Evolutionary conservation across 1,140 invertebrate genomes (phyloP), one percentile per base, ranked within the genome.

Genomic region (Eurosta solidaginis): DNA sequence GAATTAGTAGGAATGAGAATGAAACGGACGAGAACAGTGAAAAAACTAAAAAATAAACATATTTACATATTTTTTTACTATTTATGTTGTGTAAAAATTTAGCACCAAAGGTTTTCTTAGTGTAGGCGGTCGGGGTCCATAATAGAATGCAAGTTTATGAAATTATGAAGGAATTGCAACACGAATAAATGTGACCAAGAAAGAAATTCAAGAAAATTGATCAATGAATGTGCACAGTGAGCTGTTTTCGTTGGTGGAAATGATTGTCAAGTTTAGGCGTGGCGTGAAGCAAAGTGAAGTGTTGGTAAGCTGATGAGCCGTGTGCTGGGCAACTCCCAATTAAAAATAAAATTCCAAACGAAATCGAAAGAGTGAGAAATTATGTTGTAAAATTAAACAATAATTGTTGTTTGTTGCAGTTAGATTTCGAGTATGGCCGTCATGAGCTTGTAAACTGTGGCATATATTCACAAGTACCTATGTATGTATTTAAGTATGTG

Each of bases 41-140:
- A 68, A 68, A 29, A 42, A 68, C 40, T 63, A 63, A 63, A 36
- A 22, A n/a, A n/a, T n/a, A n/a, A n/a, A n/a, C n/a, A n/a, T n/a
- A n/a, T n/a, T 40, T 9, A 5, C 29, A 20, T 2, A 5, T 63
- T 63, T 54, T 59, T 63, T n/a, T n/a, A n/a, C n/a, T 63, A 36
- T 63, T 42, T 68, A 68, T 40, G 17, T 68, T 68, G 14, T 68
- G 33, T 40, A 40, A 6, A 36, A 68, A 22, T 68, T 29, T 36
- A 10, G 17, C 20, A 40, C 22, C 1, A 3, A 17, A 17, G n/a
- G 29, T 17, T n/a, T 12, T 59, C 3, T 14, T 25, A 17, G 12
- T 59, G 33, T 10, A 29, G 54, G 7, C 27, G 22, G n/a, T n/a
- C 27, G 22, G 54, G n/a, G 54, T n/a, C 27, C 27, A 17, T 14